phyloP scores from a whole-genome alignment of 1,140 invertebrate genomes.

The Paraescarpia echinospica region DNA sequence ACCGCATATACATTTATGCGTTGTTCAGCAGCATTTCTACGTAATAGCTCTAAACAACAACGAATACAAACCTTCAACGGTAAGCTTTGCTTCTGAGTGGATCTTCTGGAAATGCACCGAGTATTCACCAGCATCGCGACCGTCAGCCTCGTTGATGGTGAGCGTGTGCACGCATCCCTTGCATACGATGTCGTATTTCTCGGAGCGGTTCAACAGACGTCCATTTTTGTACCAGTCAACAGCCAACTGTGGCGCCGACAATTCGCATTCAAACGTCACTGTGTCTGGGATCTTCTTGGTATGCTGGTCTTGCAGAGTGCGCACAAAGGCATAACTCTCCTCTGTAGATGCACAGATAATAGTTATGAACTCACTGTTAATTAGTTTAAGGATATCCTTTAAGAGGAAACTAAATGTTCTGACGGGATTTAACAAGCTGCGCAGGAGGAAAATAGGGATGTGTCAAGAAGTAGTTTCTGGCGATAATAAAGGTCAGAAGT shows the following conservation, averaged over 20 bases:
- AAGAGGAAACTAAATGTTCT: neutral
- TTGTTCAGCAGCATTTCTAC: neutral
- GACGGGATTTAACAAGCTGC: neutral
- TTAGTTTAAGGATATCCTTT: neutral
- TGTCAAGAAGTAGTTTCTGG: neutral
- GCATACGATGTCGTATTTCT: conserved; percentile 72
- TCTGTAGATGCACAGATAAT: neutral
- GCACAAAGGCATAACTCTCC: conserved; percentile 21
- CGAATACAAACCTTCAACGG: conserved; percentile 71
- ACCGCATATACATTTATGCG: neutral
- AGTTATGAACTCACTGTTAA: neutral
- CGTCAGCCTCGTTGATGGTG: conserved; percentile 73
- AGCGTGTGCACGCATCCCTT: conserved; percentile 76
- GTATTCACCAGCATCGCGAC: conserved; percentile 79
- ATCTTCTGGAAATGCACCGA: conserved; percentile 76
- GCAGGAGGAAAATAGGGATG: neutral
- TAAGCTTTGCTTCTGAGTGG: conserved; percentile 78
- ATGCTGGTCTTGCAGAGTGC: conserved; percentile 22
- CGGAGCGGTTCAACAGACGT: conserved; percentile 69
- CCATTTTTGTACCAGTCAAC: conserved; percentile 48
- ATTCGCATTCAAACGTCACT: conserved; percentile 25
- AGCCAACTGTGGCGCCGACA: conserved; percentile 11
- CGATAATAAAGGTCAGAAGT: too few species aligned
- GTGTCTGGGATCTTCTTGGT: conserved; percentile 25
- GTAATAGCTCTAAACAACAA: neutral